Evolutionary conservation across 2,113 vertebrate genomes (phyloP).

Genomic region (Plectropomus leopardus): DNA sequence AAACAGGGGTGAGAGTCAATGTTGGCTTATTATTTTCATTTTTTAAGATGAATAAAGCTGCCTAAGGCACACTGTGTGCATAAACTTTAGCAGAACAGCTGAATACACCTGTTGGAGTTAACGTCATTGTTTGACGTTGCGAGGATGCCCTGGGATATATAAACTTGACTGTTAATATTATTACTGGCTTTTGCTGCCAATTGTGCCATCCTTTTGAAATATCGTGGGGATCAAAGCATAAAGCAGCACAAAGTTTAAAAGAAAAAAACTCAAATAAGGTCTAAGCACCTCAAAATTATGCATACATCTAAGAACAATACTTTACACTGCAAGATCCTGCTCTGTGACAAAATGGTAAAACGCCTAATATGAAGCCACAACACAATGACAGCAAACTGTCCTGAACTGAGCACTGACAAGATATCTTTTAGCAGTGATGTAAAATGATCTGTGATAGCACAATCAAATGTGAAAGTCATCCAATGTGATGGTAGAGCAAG

Average conservation of each 20-base stretch:
- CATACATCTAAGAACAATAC: not conserved
- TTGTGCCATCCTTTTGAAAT: not conserved
- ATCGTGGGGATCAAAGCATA: not conserved
- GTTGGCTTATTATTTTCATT: too few species aligned
- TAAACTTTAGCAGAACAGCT: too few species aligned
- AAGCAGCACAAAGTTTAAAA: not conserved
- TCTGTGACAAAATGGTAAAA: not conserved
- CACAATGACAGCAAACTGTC: slow-evolving; percentile 8
- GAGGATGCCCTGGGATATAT: too few species aligned
- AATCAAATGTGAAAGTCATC: not conserved
- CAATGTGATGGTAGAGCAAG: not conserved
- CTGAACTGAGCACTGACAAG: not conserved
- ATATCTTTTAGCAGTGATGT: not conserved
- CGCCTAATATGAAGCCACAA: not conserved
- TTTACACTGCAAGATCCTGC: not conserved
- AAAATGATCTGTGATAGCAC: not conserved
- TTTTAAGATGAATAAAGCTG: too few species aligned
- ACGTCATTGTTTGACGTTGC: too few species aligned
- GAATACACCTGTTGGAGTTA: too few species aligned
- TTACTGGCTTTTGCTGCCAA: too few species aligned
- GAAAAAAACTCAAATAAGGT: too few species aligned
- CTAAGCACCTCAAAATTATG: not conserved
- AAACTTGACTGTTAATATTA: too few species aligned
- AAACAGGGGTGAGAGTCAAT: too few species aligned
- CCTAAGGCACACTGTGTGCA: too few species aligned